phyloP scores from a whole-genome alignment of 2,888 invertebrate species.

The Lampropteryx suffumata region DNA sequence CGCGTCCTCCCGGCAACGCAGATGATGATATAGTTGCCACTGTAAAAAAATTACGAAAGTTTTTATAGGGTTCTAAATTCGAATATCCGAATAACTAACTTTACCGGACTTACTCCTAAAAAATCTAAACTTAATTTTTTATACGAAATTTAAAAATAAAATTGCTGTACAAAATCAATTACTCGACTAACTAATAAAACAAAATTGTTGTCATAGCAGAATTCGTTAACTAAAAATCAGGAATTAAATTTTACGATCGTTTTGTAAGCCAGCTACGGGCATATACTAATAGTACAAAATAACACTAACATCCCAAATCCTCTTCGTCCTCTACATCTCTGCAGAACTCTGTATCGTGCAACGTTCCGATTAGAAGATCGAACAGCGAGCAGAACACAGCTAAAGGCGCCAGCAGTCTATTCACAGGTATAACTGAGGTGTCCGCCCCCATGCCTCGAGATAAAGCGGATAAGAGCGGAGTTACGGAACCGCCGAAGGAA shows the following conservation, averaged over 20 bases:
- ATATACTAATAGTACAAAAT: background rate
- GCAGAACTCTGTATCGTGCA: slow-evolving; percentile 93
- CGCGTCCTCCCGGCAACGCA: slow-evolving; percentile 42
- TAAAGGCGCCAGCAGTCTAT: slow-evolving; percentile 88
- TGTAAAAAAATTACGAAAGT: slow-evolving; percentile 36
- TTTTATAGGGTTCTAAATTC: too few relatives aligned
- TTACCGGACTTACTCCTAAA: too few relatives aligned
- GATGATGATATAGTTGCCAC: slow-evolving; percentile 21
- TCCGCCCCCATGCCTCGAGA: slow-evolving; percentile 85
- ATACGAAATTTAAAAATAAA: too few relatives aligned
- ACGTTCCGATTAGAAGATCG: slow-evolving; percentile 89
- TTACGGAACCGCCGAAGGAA: slow-evolving; percentile 72
- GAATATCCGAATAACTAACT: too few relatives aligned
- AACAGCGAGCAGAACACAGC: slow-evolving; percentile 93
- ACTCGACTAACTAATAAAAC: too few relatives aligned
- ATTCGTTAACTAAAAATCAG: too few relatives aligned
- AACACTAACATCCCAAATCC: slow-evolving; percentile 55
- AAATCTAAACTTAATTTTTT: too few relatives aligned
- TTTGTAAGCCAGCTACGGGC: too few relatives aligned
- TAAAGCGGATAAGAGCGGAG: slow-evolving; percentile 85
- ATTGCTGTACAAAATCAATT: too few relatives aligned
- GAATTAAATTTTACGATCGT: too few relatives aligned
- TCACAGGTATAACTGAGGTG: slow-evolving; percentile 82
- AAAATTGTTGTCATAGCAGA: too few relatives aligned
- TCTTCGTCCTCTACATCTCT: slow-evolving; percentile 74